Evolutionary conservation across 1,140 invertebrate genomes (phyloP).

Genomic region (Formica exsecta): DNA sequence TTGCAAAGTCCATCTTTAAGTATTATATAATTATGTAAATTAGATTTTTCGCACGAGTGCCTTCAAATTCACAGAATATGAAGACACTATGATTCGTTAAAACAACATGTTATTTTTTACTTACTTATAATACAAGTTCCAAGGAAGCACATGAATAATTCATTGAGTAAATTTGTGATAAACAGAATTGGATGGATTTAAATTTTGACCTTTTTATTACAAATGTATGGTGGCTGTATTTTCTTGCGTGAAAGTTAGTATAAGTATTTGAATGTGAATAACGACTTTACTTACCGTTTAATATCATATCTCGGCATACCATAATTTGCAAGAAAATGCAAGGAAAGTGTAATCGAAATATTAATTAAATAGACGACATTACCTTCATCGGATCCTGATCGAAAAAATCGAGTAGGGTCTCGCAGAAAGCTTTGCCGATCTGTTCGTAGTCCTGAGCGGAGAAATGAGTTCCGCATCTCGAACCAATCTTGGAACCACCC

Average conservation of each 20-base stretch:
- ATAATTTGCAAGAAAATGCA: constrained; percentile 37
- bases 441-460: constrained; percentile 92
- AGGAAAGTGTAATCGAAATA: background rate
- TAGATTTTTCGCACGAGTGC: background rate
- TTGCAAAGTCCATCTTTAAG: constrained; percentile 29
- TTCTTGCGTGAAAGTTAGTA: background rate
- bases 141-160: background rate
- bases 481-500: constrained; percentile 93
- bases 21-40: background rate
- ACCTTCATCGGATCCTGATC: constrained; percentile 95
- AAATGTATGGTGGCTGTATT: background rate
- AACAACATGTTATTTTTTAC: background rate
- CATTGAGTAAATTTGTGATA: background rate
- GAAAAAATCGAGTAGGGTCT: constrained; percentile 96
- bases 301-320: too few relatives aligned
- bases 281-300: background rate
- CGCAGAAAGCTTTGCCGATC: constrained; percentile 96
- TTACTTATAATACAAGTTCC: constrained; percentile 16
- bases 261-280: background rate
- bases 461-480: constrained; percentile 95
- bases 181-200: background rate
- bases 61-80: background rate
- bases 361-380: background rate
- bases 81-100: background rate
- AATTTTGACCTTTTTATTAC: background rate